A percentile compares a stretch with the other conserved stretches of the same genome.
These are phyloP conservation scores for Propsilocerus akamusi DNA, from an alignment of 1,140 invertebrate genomes.

Conservation along the genomic window DNA sequence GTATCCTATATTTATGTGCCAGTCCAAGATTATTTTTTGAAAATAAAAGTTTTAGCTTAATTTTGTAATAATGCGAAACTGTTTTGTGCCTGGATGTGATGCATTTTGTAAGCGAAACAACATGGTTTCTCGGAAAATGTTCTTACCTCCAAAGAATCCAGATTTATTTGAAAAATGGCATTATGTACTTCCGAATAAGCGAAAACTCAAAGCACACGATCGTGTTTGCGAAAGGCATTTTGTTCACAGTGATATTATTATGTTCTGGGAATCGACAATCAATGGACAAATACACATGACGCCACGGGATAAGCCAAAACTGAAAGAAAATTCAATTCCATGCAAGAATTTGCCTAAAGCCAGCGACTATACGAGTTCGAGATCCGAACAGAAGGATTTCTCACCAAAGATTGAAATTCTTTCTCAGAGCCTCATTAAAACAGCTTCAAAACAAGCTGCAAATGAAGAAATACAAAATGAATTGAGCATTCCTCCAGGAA, in stretches of 20 bases:
- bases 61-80: constrained; percentile 8
- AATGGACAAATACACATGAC: constrained; percentile 8
- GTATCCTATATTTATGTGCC: background rate
- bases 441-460: background rate
- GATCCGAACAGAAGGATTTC: background rate
- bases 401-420: background rate
- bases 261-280: constrained; percentile 7
- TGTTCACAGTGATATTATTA: constrained; percentile 4
- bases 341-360: constrained; percentile 4
- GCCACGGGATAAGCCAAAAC: constrained; percentile 8
- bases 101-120: constrained; percentile 5
- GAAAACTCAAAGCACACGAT: constrained; percentile 5
- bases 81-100: constrained; percentile 10
- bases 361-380: background rate
- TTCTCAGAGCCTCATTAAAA: background rate
- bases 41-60: background rate
- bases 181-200: constrained; percentile 7
- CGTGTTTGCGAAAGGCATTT: constrained; percentile 10
- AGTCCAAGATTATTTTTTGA: background rate
- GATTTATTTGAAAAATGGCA: constrained; percentile 8
- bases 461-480: background rate
- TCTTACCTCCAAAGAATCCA: constrained; percentile 8
- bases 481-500: background rate
- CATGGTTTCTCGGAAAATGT: constrained; percentile 8
- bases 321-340: constrained; percentile 9